Base-by-base conservation (phyloP, 2,113 vertebrate genomes). In the Tylochromis polylepis region DNA sequence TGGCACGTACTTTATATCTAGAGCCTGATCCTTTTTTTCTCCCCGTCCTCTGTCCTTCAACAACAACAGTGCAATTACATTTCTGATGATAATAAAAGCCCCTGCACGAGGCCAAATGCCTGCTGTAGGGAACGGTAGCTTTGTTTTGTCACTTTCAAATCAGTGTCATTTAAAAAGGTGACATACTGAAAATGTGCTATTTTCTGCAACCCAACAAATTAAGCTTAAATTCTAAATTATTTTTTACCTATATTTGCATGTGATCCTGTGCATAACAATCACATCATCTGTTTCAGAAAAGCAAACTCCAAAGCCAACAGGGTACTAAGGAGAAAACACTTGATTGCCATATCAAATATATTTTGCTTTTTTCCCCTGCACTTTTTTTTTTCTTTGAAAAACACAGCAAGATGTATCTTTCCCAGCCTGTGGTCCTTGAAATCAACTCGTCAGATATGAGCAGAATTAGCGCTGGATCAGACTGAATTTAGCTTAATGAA, bases 61-160 rank as follows among this genome's bases (percentile, higher is more conserved):
- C 93, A 93, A 93, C 90, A 94, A 95, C 93, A 94, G 91, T 92
- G 92, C 92, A 96, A 95, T 95, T 96, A 95, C 89, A 94, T 94
- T 93, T 95, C 88, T 89, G 92, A 92, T 92, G 89, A 92, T 89
- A 95, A 95, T 92, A 92, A 80, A 93, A 89, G 86, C 84, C 83
- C 84, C 87, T 85, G 87, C 89, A 93, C 58, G 65, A 94, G 84
- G 89, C 89, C 91, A 87, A 86, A 87, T 60, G 78, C 86, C 87
- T 82, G 62, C 88, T 92, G 80, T 70, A 87, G 41, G 43, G 24
- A 80, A 86, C 81, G 31, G 59, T 82, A 65, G 46, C 81, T 87
- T 67, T 89, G 79, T 83, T 82, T 85, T 46, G 79, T 83, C 24
- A 59, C 15, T 88, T 57, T n/a, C 11, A 59, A 34, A 57, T 85